These are phyloP conservation scores for Rhagonycha fulva DNA, from an alignment of 2,888 invertebrate species.

Conservation along the genomic window DNA sequence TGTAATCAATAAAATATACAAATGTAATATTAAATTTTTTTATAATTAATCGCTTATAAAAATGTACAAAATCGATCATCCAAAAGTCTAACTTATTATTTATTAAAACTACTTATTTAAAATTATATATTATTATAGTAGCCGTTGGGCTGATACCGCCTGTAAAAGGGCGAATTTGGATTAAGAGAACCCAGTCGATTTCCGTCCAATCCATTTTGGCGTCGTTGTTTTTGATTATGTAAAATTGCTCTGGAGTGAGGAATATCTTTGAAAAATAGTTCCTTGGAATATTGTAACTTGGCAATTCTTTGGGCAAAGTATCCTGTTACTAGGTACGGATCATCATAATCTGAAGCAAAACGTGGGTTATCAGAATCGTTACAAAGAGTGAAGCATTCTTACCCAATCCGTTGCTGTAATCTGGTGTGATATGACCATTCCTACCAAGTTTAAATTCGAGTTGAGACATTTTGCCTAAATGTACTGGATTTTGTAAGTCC, in stretches of 20 bases:
- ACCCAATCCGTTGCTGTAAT: slow-evolving; percentile 55
- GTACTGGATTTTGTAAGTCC: neutral
- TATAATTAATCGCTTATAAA: neutral
- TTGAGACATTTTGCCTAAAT: neutral
- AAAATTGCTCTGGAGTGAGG: slow-evolving; percentile 67
- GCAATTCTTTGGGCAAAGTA: slow-evolving; percentile 62
- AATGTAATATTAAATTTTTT: neutral
- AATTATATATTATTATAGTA: slow-evolving; percentile 2
- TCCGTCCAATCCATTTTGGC: slow-evolving; percentile 62
- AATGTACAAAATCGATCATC: neutral
- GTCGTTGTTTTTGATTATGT: slow-evolving; percentile 63
- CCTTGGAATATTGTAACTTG: slow-evolving; percentile 59
- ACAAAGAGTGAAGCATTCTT: slow-evolving; percentile 18
- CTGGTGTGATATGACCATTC: slow-evolving; percentile 54
- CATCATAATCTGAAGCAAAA: slow-evolving; percentile 52
- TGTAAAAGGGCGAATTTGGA: slow-evolving; percentile 62
- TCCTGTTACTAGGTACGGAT: slow-evolving; percentile 65
- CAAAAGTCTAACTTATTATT: neutral
- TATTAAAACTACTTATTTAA: slow-evolving; percentile 6
- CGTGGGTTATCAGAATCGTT: neutral
- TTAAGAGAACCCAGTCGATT: slow-evolving; percentile 67
- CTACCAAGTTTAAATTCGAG: slow-evolving; percentile 41
- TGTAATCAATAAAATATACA: neutral
- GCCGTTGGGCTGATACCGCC: slow-evolving; percentile 42
- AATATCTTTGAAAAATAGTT: slow-evolving; percentile 66